These are phyloP conservation scores for Stomatorhinus ivindoensis DNA, from an alignment of 2,113 vertebrate species.

Conservation along the genomic window DNA sequence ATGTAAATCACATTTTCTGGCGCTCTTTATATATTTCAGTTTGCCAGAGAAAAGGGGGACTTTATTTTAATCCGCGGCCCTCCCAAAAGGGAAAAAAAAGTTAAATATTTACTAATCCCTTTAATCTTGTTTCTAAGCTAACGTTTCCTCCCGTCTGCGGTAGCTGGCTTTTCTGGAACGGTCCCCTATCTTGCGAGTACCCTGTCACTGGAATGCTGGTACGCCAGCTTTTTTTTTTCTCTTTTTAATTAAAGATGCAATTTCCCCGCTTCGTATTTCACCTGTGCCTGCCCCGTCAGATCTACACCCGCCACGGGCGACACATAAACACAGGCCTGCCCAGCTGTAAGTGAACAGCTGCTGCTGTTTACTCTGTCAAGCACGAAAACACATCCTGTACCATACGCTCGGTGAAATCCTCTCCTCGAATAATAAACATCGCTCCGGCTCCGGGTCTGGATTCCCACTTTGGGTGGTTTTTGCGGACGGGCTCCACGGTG, in stretches of 20 bases:
- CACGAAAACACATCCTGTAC: constrained; percentile 73
- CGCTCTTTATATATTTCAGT: background rate
- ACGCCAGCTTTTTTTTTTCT: constrained; percentile 17
- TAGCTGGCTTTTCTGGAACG: background rate
- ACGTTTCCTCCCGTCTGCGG: constrained; percentile 42
- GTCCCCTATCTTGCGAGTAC: background rate
- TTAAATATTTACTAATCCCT: constrained; percentile 13
- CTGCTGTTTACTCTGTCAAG: constrained; percentile 68
- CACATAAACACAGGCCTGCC: constrained; percentile 54
- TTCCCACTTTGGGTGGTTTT: constrained; percentile 57
- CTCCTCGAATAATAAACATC: constrained; percentile 67
- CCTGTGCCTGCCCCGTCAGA: constrained; percentile 53
- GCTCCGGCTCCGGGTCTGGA: constrained; percentile 51
- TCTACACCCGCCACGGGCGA: constrained; percentile 45
- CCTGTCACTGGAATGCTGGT: background rate
- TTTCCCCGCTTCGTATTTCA: constrained; percentile 55
- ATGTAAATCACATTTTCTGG: background rate
- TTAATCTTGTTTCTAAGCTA: constrained; percentile 10
- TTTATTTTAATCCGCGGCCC: background rate
- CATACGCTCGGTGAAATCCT: constrained; percentile 60
- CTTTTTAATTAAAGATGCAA: constrained; percentile 58
- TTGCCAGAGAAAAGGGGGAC: background rate
- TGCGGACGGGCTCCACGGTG: constrained; percentile 38
- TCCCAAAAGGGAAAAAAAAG: background rate
- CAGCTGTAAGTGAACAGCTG: constrained; percentile 70